Percentiles rank a stretch among this genome's conserved stretches.
phyloP scores from a whole-genome alignment of 2,888 invertebrate genomes.

The Serripes groenlandicus region DNA sequence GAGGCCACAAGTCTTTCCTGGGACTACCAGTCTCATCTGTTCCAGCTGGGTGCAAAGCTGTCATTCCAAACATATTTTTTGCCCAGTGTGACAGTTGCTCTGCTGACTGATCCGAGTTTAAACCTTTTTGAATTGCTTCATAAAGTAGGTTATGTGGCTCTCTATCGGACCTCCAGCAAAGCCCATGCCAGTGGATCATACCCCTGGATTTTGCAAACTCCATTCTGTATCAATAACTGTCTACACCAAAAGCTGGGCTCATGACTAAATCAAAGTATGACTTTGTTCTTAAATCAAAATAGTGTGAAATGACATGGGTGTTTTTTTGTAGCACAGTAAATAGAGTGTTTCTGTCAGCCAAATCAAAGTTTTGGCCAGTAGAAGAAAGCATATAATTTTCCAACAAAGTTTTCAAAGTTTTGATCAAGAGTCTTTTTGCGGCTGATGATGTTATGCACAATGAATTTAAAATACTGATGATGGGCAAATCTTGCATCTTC shows the following conservation, averaged over 20 bases:
- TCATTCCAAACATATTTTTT: not conserved
- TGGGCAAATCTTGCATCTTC: constrained; percentile 57
- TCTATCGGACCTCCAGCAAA: constrained; percentile 25
- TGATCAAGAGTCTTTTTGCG: not conserved
- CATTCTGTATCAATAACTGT: constrained; percentile 18
- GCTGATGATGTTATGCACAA: constrained; percentile 52
- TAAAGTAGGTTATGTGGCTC: constrained; percentile 24
- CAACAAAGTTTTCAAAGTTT: not conserved
- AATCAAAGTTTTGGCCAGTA: constrained; percentile 4
- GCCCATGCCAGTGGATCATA: too few relatives aligned
- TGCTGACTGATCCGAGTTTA: constrained; percentile 15
- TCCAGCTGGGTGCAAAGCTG: constrained; percentile 32
- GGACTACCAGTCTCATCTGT: constrained; percentile 18
- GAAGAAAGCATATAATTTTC: not conserved
- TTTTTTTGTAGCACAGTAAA: constrained; percentile 24
- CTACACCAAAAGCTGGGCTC: constrained; percentile 30
- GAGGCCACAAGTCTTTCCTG: constrained; percentile 31
- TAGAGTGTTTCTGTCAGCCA: not conserved
- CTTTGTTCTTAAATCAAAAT: constrained; percentile 26
- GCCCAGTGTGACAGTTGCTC: constrained; percentile 3
- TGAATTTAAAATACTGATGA: constrained; percentile 66
- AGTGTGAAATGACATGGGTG: constrained; percentile 22
- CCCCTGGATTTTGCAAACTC: too few relatives aligned
- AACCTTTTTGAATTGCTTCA: constrained; percentile 10
- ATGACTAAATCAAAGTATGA: constrained; percentile 39